phyloP scores from a whole-genome alignment of 2,113 vertebrate genomes.

The Spheniscus mendiculus region DNA sequence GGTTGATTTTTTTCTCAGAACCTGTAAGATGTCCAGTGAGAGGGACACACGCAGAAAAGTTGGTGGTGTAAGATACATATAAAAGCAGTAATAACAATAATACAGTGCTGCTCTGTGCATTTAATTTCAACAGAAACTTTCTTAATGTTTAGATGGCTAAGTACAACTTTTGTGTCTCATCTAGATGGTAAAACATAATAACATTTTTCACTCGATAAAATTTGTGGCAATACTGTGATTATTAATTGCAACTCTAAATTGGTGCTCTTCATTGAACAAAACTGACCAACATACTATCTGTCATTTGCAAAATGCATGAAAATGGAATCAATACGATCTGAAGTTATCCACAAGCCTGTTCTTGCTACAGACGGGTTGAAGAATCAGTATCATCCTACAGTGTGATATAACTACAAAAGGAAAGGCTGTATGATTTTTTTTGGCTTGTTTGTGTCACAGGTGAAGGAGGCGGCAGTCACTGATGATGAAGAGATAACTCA shows the following conservation, averaged over 20 bases:
- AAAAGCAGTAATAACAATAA: not conserved
- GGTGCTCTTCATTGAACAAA: not conserved
- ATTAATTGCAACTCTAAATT: not conserved
- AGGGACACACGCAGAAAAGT: not conserved
- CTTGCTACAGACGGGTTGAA: not conserved
- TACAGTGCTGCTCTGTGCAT: not conserved
- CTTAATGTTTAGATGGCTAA: not conserved
- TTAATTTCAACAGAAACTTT: not conserved
- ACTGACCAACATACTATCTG: not conserved
- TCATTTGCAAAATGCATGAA: not conserved
- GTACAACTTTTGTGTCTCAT: not conserved
- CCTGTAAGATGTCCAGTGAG: not conserved
- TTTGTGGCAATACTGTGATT: not conserved
- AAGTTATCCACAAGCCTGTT: not conserved
- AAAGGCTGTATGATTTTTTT: not conserved
- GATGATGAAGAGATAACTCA: not conserved
- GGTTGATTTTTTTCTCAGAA: not conserved
- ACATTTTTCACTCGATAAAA: not conserved
- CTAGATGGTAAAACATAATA: not conserved
- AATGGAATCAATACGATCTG: not conserved
- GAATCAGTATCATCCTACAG: not conserved
- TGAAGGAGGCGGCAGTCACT: not conserved
- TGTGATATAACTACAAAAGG: not conserved
- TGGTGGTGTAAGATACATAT: not conserved
- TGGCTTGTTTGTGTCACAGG: not conserved